Base-by-base conservation (phyloP, 2,888 invertebrate species). In the Yponomeuta plumbellus region DNA sequence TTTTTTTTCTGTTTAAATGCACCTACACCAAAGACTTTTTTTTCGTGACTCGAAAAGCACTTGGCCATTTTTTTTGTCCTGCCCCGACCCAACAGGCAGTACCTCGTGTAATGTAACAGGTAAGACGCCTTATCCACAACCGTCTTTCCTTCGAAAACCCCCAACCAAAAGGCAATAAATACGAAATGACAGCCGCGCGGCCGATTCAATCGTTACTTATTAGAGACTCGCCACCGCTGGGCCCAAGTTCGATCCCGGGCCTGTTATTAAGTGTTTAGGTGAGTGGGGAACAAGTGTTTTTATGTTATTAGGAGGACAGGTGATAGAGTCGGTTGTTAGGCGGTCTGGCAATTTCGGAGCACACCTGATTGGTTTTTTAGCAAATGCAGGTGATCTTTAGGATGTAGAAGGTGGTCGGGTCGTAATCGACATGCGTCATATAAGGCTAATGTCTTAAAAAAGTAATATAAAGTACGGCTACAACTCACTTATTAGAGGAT, bases 141-240 rank as follows among this genome's bases (percentile, higher is more conserved):
- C 70, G 61, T 70, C 73, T 74, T 68, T 67, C 71, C 61, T 63
- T 26, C 56, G 67, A 70, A 75, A 71, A 70, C 68, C 67, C 17
- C 17, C 44, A 68, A 63, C 71, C 69, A 67, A 73, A 67, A 74
- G 34, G 68, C 80, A 81, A 86, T 86, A 85, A 84, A 87, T 84
- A 81, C 73, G 75, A 75, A 84, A 86, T 84, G 86, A 86, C 85
- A 86, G 86, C 81, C 85, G 80, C 74, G 86, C 81, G 85, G 80
- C 74, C 71, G 79, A 85, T 82, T 84, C 86, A 85, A 85, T 84
- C 84, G 80, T 70, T 70, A 68, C 79, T 86, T 85, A 86, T 87
- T 84, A 85, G 78, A 83, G 78, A 68, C 69, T 73, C 72, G 71
- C 22, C 40, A 61, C 57, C 64, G 61, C 72, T 52, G 69, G 72